Conservation (phyloP, 2,113 vertebrate species). For the Asarcornis scutulata region DNA sequence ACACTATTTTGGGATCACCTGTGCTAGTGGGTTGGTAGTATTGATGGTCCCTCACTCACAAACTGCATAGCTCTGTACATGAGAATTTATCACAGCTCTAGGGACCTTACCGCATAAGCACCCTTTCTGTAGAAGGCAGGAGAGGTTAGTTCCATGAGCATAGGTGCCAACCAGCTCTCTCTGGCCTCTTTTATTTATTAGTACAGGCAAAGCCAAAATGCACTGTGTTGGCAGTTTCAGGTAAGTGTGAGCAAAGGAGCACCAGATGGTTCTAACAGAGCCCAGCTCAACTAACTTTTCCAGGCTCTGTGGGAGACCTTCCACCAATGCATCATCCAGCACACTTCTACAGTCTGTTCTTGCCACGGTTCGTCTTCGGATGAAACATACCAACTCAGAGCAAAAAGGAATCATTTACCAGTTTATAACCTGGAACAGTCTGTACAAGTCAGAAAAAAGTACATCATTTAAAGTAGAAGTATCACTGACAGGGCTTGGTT, state of each 20-base stretch:
- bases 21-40: not conserved
- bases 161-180: not conserved
- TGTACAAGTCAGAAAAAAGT: not conserved
- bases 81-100: not conserved
- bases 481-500: not conserved
- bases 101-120: rapidly evolving
- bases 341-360: not conserved
- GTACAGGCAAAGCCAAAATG: rapidly evolving
- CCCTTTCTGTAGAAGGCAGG: not conserved
- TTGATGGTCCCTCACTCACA: not conserved
- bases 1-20: not conserved
- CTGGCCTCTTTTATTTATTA: not conserved
- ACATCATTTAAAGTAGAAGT: not conserved
- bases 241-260: not conserved
- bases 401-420: not conserved
- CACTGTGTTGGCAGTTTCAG: not conserved
- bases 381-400: not conserved
- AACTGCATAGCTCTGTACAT: not conserved
- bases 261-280: not conserved
- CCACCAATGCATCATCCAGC: not conserved
- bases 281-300: not conserved
- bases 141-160: not conserved
- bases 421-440: not conserved
- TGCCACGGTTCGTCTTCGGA: not conserved
- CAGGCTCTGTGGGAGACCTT: not conserved